phyloP scores from a whole-genome alignment of 2,797 vertebrate species.

The Xenentodon cancila region DNA sequence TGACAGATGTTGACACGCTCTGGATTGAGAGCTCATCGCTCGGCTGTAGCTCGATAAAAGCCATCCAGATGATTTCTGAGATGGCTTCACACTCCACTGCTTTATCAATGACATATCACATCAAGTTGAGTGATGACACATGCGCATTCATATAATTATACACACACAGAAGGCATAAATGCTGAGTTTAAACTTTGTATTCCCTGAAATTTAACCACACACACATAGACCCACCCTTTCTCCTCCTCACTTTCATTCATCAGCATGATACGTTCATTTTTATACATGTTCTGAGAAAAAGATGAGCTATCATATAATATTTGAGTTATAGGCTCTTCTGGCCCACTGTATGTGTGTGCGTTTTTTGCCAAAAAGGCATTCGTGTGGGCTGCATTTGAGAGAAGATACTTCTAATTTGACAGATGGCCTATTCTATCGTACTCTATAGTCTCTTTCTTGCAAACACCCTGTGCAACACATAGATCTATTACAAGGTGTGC shows the following conservation, averaged over 20 bases:
- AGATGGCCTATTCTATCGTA: conserved; percentile 40
- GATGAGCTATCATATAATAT: conserved; percentile 49
- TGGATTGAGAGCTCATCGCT: conserved; percentile 64
- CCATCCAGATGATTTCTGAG: conserved; percentile 62
- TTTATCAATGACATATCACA: conserved; percentile 5
- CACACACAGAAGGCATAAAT: conserved; percentile 1
- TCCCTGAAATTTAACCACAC: conserved; percentile 8
- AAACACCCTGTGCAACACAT: conserved; percentile 36
- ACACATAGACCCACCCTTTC: conserved; percentile 30
- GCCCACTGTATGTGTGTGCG: conserved; percentile 10
- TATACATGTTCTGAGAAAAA: conserved; percentile 45
- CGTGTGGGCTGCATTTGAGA: conserved; percentile 50
- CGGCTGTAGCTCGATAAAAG: conserved; percentile 65
- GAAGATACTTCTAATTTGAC: conserved; percentile 32
- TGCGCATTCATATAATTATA: conserved; percentile 4
- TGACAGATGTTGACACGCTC: conserved; percentile 70
- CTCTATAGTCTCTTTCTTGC: conserved; percentile 28
- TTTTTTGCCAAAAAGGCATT: conserved; percentile 31
- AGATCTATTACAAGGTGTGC: conserved; percentile 33
- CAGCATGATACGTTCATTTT: conserved; percentile 47
- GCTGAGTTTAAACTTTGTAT: conserved; percentile 7
- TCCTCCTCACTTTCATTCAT: conserved; percentile 38
- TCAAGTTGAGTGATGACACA: conserved; percentile 5
- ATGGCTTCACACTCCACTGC: conserved; percentile 40
- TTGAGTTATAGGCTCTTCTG: conserved; percentile 44